These are phyloP conservation scores for Chloropsis hardwickii DNA, from an alignment of 2,113 vertebrate genomes.

Conservation along the genomic window DNA sequence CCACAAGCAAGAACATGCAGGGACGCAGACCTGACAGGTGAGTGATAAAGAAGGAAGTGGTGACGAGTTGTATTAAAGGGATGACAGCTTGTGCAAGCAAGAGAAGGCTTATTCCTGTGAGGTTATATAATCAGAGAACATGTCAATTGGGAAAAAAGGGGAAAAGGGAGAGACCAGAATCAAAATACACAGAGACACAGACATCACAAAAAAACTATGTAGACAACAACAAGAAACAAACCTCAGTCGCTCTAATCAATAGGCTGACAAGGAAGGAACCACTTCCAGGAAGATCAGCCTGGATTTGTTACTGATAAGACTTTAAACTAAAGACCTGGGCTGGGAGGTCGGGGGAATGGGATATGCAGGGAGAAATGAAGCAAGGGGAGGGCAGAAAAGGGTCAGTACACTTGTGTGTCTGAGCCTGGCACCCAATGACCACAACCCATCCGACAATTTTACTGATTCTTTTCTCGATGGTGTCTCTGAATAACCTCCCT, in stretches of 20 bases:
- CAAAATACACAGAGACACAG: not conserved
- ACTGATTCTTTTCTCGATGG: not conserved
- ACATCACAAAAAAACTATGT: not conserved
- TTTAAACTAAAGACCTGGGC: not conserved
- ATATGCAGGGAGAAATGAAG: not conserved
- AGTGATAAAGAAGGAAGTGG: not conserved
- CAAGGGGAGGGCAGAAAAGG: not conserved
- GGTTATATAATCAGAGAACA: not conserved
- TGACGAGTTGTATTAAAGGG: not conserved
- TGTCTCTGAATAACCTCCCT: not conserved
- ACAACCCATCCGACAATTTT: not conserved
- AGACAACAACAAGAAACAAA: accelerated
- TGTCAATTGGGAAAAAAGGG: not conserved
- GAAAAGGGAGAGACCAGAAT: not conserved
- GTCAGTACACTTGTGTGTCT: not conserved
- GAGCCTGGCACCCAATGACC: not conserved
- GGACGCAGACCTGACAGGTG: not conserved
- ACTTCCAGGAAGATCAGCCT: not conserved
- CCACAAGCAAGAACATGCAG: not conserved
- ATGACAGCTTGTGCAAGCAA: not conserved
- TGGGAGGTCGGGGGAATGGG: not conserved
- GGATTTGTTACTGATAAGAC: not conserved
- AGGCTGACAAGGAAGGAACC: not conserved
- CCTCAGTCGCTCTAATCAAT: accelerated
- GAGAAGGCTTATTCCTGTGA: not conserved